Conservation (phyloP, 2,797 vertebrate genomes). For the Sus cebifrons region DNA sequence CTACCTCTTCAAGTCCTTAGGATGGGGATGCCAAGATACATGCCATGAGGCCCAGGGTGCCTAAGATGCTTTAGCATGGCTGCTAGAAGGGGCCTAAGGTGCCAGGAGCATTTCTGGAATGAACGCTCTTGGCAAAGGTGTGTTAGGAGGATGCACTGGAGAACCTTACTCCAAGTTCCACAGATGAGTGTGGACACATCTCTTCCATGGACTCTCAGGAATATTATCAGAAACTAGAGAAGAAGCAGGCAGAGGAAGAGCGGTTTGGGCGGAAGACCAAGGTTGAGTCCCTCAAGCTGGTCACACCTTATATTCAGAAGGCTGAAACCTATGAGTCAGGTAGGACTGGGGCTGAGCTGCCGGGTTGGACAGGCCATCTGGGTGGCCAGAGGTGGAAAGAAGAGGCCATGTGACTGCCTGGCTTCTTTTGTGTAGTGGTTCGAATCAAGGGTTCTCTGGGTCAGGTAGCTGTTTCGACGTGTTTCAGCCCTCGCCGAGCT, state of each 20-base stretch:
- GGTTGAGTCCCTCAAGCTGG: constrained; percentile 94
- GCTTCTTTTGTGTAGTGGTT: constrained; percentile 91
- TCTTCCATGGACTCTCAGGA: constrained; percentile 88
- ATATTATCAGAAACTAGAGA: constrained; percentile 95
- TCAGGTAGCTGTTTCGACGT: constrained; percentile 97
- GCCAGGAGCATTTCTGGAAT: neutral
- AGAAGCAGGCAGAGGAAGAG: constrained; percentile 94
- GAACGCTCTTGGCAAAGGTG: neutral
- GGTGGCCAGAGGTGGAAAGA: fast-evolving
- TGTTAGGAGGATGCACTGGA: neutral
- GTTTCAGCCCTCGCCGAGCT: constrained; percentile 97
- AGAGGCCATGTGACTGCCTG: fast-evolving
- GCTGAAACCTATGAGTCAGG: constrained; percentile 94
- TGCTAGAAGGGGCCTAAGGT: neutral
- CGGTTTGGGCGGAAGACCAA: constrained; percentile 92
- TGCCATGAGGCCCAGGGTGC: neutral
- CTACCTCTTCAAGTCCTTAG: neutral
- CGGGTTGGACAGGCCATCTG: neutral
- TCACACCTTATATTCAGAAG: constrained; percentile 97
- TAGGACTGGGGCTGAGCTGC: constrained; percentile 81
- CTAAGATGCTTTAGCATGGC: neutral
- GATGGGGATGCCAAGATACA: neutral
- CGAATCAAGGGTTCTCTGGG: constrained; percentile 97
- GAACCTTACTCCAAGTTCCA: constrained; percentile 34
- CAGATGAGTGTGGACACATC: neutral